phyloP scores from a whole-genome alignment of 2,888 invertebrate genomes.

The Sisyra nigra region DNA sequence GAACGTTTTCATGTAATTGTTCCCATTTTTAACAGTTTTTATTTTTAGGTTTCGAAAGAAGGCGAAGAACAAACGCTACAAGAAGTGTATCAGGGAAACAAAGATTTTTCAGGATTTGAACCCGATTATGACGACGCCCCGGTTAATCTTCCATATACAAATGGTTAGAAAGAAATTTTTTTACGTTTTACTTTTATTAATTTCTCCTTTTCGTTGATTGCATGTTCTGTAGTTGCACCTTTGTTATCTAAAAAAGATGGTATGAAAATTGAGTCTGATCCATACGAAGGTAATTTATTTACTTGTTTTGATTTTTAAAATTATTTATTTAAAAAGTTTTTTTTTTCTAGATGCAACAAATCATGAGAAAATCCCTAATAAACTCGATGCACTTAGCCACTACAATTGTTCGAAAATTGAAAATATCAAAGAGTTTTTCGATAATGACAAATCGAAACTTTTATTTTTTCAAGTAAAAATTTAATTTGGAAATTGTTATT shows the following conservation, averaged over 20 bases:
- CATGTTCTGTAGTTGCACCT: not conserved
- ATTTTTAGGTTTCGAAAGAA: conserved; percentile 3
- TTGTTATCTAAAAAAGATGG: not conserved
- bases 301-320: no score
- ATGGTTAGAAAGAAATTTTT: conserved; percentile 1
- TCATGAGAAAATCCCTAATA: not conserved
- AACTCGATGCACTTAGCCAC: not conserved
- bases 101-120: conserved; percentile 4
- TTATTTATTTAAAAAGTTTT: not conserved
- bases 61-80: conserved; percentile 4
- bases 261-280: not conserved
- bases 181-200: not conserved
- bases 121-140: conserved; percentile 6
- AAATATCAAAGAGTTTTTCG: conserved; percentile 1
- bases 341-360: not conserved
- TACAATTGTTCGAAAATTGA: not conserved
- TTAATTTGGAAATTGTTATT: no score
- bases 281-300: no score
- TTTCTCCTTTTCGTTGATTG: not conserved
- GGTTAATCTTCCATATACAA: conserved; percentile 2
- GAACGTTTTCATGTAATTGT: not conserved
- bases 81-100: conserved; percentile 3
- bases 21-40: not conserved
- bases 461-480: conserved; percentile 8
- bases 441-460: conserved; percentile 1